These are phyloP conservation scores for Exocentrus adspersus DNA, from an alignment of 2,888 invertebrate genomes.

Conservation along the genomic window DNA sequence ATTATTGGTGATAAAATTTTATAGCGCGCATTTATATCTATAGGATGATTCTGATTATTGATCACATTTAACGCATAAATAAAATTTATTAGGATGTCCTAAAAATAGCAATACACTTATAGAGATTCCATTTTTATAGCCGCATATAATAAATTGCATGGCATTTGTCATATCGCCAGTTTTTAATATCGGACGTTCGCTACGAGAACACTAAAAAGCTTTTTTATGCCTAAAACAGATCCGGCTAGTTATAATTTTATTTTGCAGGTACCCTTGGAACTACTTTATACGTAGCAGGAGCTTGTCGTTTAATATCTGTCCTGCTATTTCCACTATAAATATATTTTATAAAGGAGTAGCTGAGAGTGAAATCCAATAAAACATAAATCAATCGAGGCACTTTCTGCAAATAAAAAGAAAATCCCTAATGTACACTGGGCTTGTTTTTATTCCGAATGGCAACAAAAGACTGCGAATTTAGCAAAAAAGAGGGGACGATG, in stretches of 20 bases:
- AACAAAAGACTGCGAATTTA: conserved; percentile 45
- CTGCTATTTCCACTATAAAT: conserved; percentile 11
- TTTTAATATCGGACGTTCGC: no score
- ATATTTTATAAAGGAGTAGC: not conserved
- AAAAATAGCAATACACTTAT: not conserved
- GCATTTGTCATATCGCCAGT: no score
- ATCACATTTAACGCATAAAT: not conserved
- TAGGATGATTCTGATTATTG: not conserved
- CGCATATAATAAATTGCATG: no score
- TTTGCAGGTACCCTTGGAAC: no score
- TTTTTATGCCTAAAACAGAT: no score
- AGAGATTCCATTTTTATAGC: not conserved
- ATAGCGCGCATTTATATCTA: not conserved
- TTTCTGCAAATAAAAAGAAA: conserved; percentile 40
- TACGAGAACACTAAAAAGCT: no score
- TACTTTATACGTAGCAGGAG: not conserved
- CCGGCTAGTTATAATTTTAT: no score
- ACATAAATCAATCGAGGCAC: conserved; percentile 35
- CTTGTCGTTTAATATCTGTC: conserved; percentile 5
- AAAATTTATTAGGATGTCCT: not conserved
- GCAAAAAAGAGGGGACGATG: conserved; percentile 36
- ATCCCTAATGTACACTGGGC: conserved; percentile 37
- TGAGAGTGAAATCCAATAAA: conserved; percentile 26
- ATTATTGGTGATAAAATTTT: not conserved
- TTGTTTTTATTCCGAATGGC: conserved; percentile 38